Evolutionary conservation across 2,113 vertebrate genomes (phyloP).

Genomic region (Tauraco erythrolophus): DNA sequence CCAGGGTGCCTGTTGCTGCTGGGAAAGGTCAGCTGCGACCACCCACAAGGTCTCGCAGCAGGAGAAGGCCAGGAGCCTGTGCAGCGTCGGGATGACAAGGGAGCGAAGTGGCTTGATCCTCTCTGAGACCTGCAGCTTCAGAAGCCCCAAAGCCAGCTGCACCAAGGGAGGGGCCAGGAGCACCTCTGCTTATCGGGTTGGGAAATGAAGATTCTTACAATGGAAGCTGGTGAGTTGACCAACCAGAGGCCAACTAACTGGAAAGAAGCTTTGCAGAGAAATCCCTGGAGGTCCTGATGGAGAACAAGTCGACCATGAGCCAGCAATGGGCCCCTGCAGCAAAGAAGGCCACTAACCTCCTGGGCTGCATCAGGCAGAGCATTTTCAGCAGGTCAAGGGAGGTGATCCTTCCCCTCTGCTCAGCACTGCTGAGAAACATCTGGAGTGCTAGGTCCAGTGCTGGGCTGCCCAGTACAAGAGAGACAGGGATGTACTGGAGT

Average conservation of each 20-base stretch:
- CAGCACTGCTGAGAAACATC: neutral
- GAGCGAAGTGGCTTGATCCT: neutral
- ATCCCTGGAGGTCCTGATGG: neutral
- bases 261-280: neutral
- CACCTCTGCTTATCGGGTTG: fast-evolving
- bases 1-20: neutral
- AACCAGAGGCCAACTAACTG: neutral
- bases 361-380: neutral
- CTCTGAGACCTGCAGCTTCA: neutral
- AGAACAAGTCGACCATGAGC: neutral
- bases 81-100: neutral
- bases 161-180: neutral
- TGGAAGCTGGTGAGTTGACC: neutral
- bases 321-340: neutral
- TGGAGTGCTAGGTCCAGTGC: neutral
- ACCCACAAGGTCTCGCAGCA: fast-evolving
- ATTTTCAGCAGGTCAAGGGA: fast-evolving
- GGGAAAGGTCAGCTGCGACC: neutral
- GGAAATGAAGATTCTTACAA: neutral
- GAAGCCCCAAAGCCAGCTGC: neutral
- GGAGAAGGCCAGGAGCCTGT: neutral
- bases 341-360: neutral
- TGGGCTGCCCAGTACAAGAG: neutral
- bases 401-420: neutral
- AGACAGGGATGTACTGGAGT: neutral